These are phyloP conservation scores for Temnothorax longispinosus DNA, from an alignment of 1,140 invertebrate genomes.

Conservation along the genomic window DNA sequence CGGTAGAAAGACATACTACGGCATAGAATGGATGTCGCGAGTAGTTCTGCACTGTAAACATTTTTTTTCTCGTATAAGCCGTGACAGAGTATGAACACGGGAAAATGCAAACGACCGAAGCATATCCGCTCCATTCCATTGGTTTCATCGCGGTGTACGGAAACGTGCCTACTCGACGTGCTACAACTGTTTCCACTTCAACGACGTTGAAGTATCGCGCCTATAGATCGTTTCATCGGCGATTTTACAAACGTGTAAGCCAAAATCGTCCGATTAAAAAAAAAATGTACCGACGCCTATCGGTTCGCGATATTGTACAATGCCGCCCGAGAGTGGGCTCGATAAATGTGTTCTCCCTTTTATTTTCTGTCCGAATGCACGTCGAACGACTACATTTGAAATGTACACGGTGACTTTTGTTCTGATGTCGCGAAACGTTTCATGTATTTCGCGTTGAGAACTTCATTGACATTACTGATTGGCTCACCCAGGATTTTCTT, in stretches of 20 bases:
- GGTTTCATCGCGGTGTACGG: conserved; percentile 68
- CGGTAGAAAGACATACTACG: background rate
- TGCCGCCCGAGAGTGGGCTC: conserved; percentile 50
- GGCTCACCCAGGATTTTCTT: conserved; percentile 4
- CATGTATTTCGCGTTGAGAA: conserved; percentile 1
- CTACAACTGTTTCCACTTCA: conserved; percentile 71
- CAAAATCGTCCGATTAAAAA: conserved; percentile 57
- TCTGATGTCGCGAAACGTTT: conserved; percentile 24
- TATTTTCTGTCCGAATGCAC: conserved; percentile 56
- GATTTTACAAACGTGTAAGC: conserved; percentile 71
- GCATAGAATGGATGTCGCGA: background rate
- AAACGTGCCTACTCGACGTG: conserved; percentile 66
- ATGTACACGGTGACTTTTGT: conserved; percentile 55
- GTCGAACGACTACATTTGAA: conserved; percentile 56
- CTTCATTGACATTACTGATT: conserved; percentile 44
- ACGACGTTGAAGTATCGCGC: conserved; percentile 63
- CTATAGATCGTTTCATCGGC: conserved; percentile 66
- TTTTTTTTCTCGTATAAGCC: conserved; percentile 43
- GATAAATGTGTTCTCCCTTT: conserved; percentile 54
- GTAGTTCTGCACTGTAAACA: conserved; percentile 26
- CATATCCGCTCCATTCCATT: conserved; percentile 33
- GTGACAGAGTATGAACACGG: conserved; percentile 50
- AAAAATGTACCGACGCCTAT: conserved; percentile 33
- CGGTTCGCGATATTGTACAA: conserved; percentile 57
- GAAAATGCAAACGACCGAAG: conserved; percentile 56